Percentiles rank a stretch among this genome's conserved stretches.
Evolutionary conservation across 2,888 invertebrate genomes (phyloP).

Genomic region (Microchrysa polita): DNA sequence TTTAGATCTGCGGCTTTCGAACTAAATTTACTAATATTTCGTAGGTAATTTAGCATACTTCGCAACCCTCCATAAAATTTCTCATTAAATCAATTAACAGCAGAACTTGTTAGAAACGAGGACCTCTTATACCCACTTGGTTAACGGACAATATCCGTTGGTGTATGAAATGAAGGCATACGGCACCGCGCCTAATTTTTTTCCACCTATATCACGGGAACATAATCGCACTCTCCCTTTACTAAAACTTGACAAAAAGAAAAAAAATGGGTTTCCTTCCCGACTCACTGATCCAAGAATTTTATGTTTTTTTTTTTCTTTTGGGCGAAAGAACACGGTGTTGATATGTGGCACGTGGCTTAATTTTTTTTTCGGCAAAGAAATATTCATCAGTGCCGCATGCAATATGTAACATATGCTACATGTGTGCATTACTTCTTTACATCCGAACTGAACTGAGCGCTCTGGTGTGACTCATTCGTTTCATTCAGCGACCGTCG

Average conservation of each 20-base stretch:
- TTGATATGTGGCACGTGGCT: conserved; percentile 39
- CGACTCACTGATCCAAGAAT: conserved; percentile 3
- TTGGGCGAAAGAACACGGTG: conserved; percentile 4
- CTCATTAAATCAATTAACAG: conserved; percentile 16
- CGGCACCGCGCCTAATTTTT: neutral
- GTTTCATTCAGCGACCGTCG: conserved; percentile 4
- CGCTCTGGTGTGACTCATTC: conserved; percentile 43
- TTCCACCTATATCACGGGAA: neutral
- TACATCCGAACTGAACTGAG: conserved; percentile 33
- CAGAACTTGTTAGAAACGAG: neutral
- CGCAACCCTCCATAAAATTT: no score
- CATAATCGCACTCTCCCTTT: neutral
- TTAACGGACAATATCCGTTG: neutral
- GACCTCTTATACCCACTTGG: neutral
- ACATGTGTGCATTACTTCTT: conserved; percentile 31
- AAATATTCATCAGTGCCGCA: conserved; percentile 20
- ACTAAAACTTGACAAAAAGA: neutral
- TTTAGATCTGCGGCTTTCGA: no score
- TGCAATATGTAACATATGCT: conserved; percentile 39
- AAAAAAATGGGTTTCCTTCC: neutral
- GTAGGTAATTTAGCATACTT: no score
- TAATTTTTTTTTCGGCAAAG: conserved; percentile 23
- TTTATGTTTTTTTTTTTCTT: neutral
- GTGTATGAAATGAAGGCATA: conserved; percentile 1
- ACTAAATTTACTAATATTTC: no score